These are phyloP conservation scores for Ciconia boyciana DNA, from an alignment of 2,113 vertebrate genomes.

Conservation along the genomic window DNA sequence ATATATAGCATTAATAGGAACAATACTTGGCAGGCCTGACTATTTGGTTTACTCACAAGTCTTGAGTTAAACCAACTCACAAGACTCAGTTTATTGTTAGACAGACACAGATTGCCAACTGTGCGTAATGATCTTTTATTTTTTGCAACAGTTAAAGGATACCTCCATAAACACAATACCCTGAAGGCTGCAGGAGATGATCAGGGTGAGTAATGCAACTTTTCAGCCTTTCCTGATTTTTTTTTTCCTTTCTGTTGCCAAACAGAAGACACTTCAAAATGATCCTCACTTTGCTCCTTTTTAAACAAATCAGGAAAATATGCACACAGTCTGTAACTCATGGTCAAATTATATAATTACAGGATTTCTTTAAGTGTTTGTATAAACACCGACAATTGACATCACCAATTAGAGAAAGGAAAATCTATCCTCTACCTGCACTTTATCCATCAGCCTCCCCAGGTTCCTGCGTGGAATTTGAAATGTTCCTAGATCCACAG, in stretches of 20 bases:
- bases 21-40: neutral
- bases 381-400: neutral
- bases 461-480: neutral
- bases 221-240: neutral
- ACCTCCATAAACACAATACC: neutral
- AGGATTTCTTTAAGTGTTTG: constrained; percentile 52
- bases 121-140: neutral
- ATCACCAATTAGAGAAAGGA: neutral
- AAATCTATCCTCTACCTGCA: constrained; percentile 27
- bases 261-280: neutral
- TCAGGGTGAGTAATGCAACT: neutral
- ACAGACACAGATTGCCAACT: neutral
- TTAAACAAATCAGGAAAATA: neutral
- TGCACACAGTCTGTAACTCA: neutral
- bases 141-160: neutral
- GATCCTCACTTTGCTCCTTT: neutral
- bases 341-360: constrained; percentile 15
- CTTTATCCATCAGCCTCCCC: neutral
- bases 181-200: neutral
- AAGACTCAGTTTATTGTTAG: neutral
- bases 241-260: neutral
- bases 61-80: neutral
- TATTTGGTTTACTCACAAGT: neutral
- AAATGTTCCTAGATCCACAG: neutral
- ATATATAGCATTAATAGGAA: neutral